Evolutionary conservation across 1,140 invertebrate species (phyloP), one percentile per base, ranked within the genome.

Genomic region (Nasonia vitripennis): DNA sequence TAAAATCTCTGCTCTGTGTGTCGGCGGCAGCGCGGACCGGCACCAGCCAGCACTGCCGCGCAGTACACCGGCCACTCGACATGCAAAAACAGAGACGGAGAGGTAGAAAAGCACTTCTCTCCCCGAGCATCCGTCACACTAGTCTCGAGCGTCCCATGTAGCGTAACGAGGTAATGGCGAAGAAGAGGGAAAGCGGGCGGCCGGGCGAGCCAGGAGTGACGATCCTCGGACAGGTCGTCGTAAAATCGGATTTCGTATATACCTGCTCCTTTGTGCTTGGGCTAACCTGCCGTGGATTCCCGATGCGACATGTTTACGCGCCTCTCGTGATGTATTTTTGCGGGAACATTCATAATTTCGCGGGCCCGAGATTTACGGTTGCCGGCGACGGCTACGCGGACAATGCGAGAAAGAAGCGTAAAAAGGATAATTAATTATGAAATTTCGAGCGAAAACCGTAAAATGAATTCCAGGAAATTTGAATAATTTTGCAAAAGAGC

Each of bases 121-220:
- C 37, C 37, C 73, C 34, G 17, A 20, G 37, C 73, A 74, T 74
- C 17, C 31, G 73, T 41, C 34, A 74, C 37, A 41, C 73, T 3
- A 34, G 17, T 27, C 31, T 31, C 74, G 6, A 77, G 74, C 48
- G 41, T 51, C 41, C 74, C 37, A 27, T 27, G 27, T 9, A 51
- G 74, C 2, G n/a, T 51, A 77, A 77, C 74, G n/a, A 77, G 41
- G 41, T 77, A 77, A 77, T 77, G 74, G 31, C 41, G 74, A 27
- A 4, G 17, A 51, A 48, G 10, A 31, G 27, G 68, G 10, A 71
- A 17, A 27, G 6, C 2, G 68, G 68, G 31, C 34, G 31, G 23
- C 2, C 34, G 34, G 1, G 27, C 27, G 27, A 27, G 27, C 27
- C 27, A 27, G 23, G 27, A 7, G 68, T 23, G 23, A 27, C 14